Conservation (phyloP, 2,113 vertebrate genomes). For the Myrmecobius fasciatus region DNA sequence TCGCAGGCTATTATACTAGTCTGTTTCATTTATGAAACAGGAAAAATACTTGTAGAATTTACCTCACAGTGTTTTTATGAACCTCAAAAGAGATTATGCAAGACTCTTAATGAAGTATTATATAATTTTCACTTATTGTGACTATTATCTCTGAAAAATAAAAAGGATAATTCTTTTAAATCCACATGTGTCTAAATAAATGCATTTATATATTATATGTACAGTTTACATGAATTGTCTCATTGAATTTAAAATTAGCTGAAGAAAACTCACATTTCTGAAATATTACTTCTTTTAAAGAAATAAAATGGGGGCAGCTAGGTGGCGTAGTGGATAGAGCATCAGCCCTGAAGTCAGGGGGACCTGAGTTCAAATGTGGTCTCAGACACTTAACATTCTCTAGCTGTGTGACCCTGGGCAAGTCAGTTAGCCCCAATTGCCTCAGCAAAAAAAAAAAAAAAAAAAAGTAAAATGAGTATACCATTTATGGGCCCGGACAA, state of each 20-base stretch:
- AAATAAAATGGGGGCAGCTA: slow-evolving; percentile 38
- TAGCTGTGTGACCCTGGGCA: too few relatives aligned
- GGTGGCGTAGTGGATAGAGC: too few relatives aligned
- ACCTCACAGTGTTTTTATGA: not conserved
- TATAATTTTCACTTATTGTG: slow-evolving; percentile 12
- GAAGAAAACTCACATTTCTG: slow-evolving; percentile 15
- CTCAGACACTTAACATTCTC: too few relatives aligned
- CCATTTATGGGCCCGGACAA: slow-evolving; percentile 38
- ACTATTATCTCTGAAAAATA: slow-evolving; percentile 11
- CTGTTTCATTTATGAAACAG: not conserved
- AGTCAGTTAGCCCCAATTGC: too few relatives aligned
- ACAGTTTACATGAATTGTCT: not conserved
- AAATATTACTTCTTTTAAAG: slow-evolving; percentile 29
- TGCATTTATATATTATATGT: not conserved
- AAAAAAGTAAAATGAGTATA: slow-evolving; percentile 27
- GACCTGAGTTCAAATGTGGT: too few relatives aligned
- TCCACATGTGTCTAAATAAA: not conserved
- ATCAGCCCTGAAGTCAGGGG: too few relatives aligned
- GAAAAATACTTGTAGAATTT: not conserved
- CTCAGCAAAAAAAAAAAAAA: too few relatives aligned
- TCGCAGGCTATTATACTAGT: not conserved
- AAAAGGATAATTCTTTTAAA: slow-evolving; percentile 27
- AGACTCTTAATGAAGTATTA: not conserved
- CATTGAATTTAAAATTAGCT: not conserved
- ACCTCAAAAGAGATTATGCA: not conserved